phyloP scores from a whole-genome alignment of 2,797 vertebrate species.

The Channallabes apus region DNA sequence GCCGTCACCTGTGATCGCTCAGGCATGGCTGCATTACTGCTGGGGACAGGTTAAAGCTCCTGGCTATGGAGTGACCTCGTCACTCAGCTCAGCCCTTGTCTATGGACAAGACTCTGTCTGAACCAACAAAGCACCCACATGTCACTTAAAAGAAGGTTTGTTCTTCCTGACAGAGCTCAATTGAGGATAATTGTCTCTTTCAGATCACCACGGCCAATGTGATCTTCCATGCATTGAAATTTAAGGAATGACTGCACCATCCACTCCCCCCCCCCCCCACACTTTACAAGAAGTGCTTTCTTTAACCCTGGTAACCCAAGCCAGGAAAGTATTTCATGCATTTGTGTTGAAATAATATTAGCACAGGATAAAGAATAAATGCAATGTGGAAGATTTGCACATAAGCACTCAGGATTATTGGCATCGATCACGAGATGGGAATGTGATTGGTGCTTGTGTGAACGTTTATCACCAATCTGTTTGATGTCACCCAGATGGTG shows the following conservation, averaged over 20 bases:
- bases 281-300: conserved; percentile 1
- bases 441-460: conserved; percentile 44
- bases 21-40: conserved; percentile 52
- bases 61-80: conserved; percentile 62
- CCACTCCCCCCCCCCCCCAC: too few species aligned
- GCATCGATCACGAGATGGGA: conserved; percentile 5
- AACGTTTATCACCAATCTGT: conserved; percentile 54
- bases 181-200: conserved; percentile 82
- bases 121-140: conserved; percentile 58
- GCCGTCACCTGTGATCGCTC: conserved; percentile 59
- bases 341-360: background rate
- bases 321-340: background rate
- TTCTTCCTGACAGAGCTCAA: conserved; percentile 77
- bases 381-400: background rate
- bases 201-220: conserved; percentile 72
- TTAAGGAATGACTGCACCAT: conserved; percentile 61
- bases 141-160: conserved; percentile 72
- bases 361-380: background rate
- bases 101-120: conserved; percentile 55
- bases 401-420: conserved; percentile 5
- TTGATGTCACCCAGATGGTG: conserved; percentile 61
- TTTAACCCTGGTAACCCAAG: background rate
- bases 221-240: conserved; percentile 78
- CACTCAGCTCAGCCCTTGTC: conserved; percentile 59
- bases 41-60: conserved; percentile 57